These are phyloP conservation scores for Euschistus heros DNA, from an alignment of 1,140 invertebrate species.

Conservation along the genomic window DNA sequence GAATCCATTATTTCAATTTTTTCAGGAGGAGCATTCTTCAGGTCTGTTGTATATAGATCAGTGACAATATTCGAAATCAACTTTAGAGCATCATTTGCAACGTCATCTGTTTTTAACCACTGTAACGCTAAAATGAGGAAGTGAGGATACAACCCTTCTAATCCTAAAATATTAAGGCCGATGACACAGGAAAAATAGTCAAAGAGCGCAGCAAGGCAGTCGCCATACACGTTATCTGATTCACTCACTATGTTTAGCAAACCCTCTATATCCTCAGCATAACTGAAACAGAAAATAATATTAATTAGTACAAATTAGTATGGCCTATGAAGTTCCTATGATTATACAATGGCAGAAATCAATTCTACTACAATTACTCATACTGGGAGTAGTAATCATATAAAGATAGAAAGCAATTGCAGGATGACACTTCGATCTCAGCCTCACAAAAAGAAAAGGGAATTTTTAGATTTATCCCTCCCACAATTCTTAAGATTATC, in stretches of 20 bases:
- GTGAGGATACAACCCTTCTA: slow-evolving; percentile 12
- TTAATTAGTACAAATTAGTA: too few relatives aligned
- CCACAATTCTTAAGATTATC: too few relatives aligned
- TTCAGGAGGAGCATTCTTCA: not conserved
- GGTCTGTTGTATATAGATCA: not conserved
- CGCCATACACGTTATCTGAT: not conserved
- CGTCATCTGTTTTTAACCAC: slow-evolving; percentile 9
- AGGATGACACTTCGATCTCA: too few relatives aligned
- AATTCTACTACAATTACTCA: too few relatives aligned
- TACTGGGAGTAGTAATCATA: too few relatives aligned
- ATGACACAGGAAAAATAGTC: slow-evolving; percentile 16
- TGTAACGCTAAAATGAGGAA: slow-evolving; percentile 5
- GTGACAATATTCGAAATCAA: slow-evolving; percentile 1
- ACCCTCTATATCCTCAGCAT: slow-evolving; percentile 4
- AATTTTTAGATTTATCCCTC: too few relatives aligned
- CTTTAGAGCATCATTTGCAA: slow-evolving; percentile 13
- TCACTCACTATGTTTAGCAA: not conserved
- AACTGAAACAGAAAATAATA: slow-evolving; percentile 10
- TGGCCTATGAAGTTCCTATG: too few relatives aligned
- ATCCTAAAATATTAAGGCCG: not conserved
- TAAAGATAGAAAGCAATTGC: too few relatives aligned
- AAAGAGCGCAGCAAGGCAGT: slow-evolving; percentile 19
- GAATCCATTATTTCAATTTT: not conserved
- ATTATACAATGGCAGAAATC: too few relatives aligned
- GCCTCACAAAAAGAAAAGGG: too few relatives aligned